These are phyloP conservation scores for Squalus acanthias DNA, from an alignment of 2,797 vertebrate species.

Conservation along the genomic window DNA sequence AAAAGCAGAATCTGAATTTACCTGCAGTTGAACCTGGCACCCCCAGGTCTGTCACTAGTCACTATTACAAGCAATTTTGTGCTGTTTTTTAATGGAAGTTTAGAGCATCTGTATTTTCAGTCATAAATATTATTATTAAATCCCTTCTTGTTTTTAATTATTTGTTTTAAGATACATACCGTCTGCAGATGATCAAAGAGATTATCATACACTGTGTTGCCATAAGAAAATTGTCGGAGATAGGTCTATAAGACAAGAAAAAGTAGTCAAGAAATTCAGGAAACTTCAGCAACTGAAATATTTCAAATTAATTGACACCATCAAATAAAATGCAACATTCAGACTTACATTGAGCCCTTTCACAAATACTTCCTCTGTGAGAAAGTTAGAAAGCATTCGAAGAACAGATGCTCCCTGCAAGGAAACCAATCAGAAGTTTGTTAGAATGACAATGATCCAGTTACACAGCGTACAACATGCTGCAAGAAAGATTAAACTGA, in stretches of 20 bases:
- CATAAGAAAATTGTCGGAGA: slow-evolving; percentile 67
- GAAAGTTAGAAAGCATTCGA: slow-evolving; percentile 84
- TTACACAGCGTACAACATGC: not conserved
- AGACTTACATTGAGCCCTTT: slow-evolving; percentile 76
- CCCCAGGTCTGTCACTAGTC: not conserved
- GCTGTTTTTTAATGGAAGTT: not conserved
- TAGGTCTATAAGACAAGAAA: slow-evolving; percentile 66
- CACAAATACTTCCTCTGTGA: slow-evolving; percentile 72
- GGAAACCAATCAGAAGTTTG: not conserved
- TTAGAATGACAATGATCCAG: not conserved
- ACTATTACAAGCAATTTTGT: not conserved
- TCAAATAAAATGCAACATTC: not conserved
- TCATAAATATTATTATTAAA: not conserved
- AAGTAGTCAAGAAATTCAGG: not conserved
- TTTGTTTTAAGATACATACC: slow-evolving; percentile 47
- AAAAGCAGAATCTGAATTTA: too few relatives aligned
- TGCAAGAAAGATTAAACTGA: too few relatives aligned
- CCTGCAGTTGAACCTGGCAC: not conserved
- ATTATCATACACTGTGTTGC: slow-evolving; percentile 67
- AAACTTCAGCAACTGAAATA: not conserved
- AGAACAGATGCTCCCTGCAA: slow-evolving; percentile 78
- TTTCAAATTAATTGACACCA: not conserved
- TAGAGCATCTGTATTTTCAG: not conserved
- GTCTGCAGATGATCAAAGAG: slow-evolving; percentile 80
- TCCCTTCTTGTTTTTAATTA: not conserved